Conservation (phyloP, 2,888 invertebrate species). For the Nomada hirtipes region DNA sequence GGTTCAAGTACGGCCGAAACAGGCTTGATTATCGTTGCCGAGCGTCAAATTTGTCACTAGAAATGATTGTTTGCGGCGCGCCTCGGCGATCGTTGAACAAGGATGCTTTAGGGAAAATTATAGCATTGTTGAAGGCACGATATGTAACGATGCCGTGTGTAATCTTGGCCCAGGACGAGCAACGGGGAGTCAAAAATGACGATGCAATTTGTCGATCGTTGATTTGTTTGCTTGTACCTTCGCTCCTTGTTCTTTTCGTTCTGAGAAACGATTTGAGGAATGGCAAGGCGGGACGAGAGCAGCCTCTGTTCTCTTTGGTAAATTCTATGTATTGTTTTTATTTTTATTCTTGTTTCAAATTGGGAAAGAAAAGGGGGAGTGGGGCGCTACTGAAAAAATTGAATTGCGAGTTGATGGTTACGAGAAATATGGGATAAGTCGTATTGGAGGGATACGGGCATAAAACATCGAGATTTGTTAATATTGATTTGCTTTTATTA, state of each 20-base stretch:
- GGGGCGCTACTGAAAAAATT: no score
- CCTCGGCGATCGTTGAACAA: neutral
- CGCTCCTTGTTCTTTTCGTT: neutral
- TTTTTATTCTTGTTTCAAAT: no score
- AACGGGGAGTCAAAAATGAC: conserved; percentile 9
- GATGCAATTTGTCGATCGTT: neutral
- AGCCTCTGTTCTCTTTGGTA: no score
- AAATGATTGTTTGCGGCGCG: conserved; percentile 20
- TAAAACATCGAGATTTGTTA: no score
- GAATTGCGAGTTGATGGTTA: no score
- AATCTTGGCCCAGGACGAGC: neutral
- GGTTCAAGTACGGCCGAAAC: conserved; percentile 23
- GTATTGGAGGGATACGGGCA: no score
- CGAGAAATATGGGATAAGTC: no score
- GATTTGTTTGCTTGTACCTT: conserved; percentile 8
- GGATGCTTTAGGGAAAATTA: neutral
- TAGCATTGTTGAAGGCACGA: conserved; percentile 8
- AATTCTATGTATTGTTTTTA: no score
- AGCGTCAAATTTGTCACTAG: conserved; percentile 34
- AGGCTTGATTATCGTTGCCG: conserved; percentile 13
- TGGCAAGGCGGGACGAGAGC: neutral
- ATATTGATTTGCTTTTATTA: no score
- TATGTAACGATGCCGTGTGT: neutral
- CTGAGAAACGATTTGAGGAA: neutral
- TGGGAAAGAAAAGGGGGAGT: no score